Base-by-base conservation (phyloP, 2,888 invertebrate species). In the Entomobrya proxima region DNA sequence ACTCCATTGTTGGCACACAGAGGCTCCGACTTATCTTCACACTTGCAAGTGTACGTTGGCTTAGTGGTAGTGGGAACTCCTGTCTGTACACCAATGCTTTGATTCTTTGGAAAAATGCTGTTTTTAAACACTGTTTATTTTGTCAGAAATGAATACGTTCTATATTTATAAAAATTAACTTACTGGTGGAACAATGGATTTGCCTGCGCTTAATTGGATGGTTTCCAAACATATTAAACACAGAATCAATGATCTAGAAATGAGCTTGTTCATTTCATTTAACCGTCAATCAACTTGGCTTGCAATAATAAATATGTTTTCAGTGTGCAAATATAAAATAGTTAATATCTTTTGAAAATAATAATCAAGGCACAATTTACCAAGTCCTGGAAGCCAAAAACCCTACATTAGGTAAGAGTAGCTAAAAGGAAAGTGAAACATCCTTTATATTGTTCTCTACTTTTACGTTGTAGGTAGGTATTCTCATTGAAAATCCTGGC, bases 1-100 rank as follows among this genome's bases (percentile, higher is more conserved):
- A 88, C 80, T 44, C 88, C 86, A 67, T 88, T 88, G 18, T 67
- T 83, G 9, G 86, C 88, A 74, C 88, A 88, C n/a, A 86, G 27
- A 0, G 75, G 75, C 13, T 44, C 40, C 0, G 50, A 1, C 0
- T 27, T 30, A 27, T 69, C 79, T 7, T 80, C 85, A 80, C 87
- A 87, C 9, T 40, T n/a, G 32, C 85, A 86, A 2, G 50, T 55
- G 11, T 67, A 77, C 3, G 76, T 3, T 27, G 58, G 32, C 24
- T 32, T 69, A 13, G 84, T 77, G 1, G 84, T 84, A 11, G 64
- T 50, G n/a, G 50, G 50, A 18, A 2, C 18, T 47, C 40, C 67
- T 24, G 21, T 21, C 1, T 13, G n/a, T 21, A 13, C 11, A 21
- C 37, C 67, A 1, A 24, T 40, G 5, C 7, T 44, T 44, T 15